These are phyloP conservation scores for Pemphredon lugubris DNA, from an alignment of 2,888 invertebrate species.

Conservation along the genomic window DNA sequence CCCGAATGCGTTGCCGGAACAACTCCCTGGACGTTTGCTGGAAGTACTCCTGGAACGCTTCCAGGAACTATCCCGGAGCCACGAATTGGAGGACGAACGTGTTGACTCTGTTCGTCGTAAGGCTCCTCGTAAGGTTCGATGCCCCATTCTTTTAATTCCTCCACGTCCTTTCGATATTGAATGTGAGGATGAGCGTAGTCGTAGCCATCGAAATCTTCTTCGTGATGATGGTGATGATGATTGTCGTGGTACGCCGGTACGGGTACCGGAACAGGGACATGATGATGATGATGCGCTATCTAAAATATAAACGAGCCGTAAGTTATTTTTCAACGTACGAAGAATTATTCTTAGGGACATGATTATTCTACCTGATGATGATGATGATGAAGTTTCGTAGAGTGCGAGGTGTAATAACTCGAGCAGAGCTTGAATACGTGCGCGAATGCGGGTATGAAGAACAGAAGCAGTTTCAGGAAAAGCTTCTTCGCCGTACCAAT, in stretches of 20 bases:
- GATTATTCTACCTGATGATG: slow-evolving; percentile 84
- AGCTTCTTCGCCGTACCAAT: slow-evolving; percentile 92
- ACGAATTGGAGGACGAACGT: slow-evolving; percentile 32
- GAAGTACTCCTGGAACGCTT: slow-evolving; percentile 47
- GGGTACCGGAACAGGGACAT: slow-evolving; percentile 82
- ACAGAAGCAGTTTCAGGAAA: slow-evolving; percentile 89
- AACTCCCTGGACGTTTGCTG: too few species aligned
- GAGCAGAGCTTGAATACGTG: slow-evolving; percentile 93
- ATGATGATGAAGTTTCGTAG: slow-evolving; percentile 90
- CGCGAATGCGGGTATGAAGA: slow-evolving; percentile 91
- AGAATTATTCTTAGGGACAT: background rate
- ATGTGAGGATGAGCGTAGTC: slow-evolving; percentile 78
- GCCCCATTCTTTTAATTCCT: slow-evolving; percentile 79
- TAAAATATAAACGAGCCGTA: too few species aligned
- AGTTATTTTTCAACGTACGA: too few species aligned
- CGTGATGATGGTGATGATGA: slow-evolving; percentile 73
- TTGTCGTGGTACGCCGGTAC: slow-evolving; percentile 75
- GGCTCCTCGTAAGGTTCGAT: slow-evolving; percentile 74
- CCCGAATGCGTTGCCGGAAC: too few species aligned
- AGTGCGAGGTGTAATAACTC: slow-evolving; percentile 89
- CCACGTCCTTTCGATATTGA: slow-evolving; percentile 78
- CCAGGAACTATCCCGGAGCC: slow-evolving; percentile 11
- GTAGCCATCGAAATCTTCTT: slow-evolving; percentile 76
- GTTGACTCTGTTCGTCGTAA: slow-evolving; percentile 61
- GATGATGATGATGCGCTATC: slow-evolving; percentile 89